These are phyloP conservation scores for Xylocopa sonorina DNA, from an alignment of 1,140 invertebrate species.

Conservation along the genomic window DNA sequence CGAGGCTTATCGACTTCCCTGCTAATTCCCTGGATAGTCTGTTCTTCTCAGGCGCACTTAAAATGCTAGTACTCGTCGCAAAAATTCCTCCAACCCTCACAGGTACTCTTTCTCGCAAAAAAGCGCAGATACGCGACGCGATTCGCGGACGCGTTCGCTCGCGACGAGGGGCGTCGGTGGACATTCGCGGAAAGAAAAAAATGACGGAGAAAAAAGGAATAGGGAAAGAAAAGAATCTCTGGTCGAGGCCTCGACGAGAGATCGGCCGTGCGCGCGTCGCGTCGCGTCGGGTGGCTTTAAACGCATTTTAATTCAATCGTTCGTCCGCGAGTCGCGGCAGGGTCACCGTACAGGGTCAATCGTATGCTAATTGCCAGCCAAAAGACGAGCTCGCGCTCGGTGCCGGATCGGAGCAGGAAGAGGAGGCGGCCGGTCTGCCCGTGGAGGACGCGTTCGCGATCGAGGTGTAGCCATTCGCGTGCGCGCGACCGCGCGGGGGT, in stretches of 20 bases:
- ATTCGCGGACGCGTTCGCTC: neutral
- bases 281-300: slow-evolving; percentile 57
- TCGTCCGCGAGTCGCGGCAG: slow-evolving; percentile 54
- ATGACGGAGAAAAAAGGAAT: no score
- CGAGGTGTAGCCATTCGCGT: slow-evolving; percentile 62
- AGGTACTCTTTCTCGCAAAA: no score
- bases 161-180: slow-evolving; percentile 26
- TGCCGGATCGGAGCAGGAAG: slow-evolving; percentile 56
- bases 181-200: slow-evolving; percentile 48
- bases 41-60: no score
- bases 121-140: neutral
- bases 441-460: slow-evolving; percentile 59
- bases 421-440: slow-evolving; percentile 53
- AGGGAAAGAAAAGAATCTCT: no score
- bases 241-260: slow-evolving; percentile 39
- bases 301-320: slow-evolving; percentile 71
- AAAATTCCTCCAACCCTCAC: no score
- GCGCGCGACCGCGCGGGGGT: slow-evolving; percentile 64
- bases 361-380: slow-evolving; percentile 82
- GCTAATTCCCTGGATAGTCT: no score
- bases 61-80: no score
- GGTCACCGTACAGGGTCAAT: slow-evolving; percentile 78
- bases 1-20: no score
- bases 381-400: slow-evolving; percentile 77
- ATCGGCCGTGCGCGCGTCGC: slow-evolving; percentile 48